A percentile compares a stretch with the other conserved stretches of the same genome.
These are phyloP conservation scores for Macaca fascicularis DNA, from an alignment of 2,113 vertebrate species.

Conservation along the genomic window DNA sequence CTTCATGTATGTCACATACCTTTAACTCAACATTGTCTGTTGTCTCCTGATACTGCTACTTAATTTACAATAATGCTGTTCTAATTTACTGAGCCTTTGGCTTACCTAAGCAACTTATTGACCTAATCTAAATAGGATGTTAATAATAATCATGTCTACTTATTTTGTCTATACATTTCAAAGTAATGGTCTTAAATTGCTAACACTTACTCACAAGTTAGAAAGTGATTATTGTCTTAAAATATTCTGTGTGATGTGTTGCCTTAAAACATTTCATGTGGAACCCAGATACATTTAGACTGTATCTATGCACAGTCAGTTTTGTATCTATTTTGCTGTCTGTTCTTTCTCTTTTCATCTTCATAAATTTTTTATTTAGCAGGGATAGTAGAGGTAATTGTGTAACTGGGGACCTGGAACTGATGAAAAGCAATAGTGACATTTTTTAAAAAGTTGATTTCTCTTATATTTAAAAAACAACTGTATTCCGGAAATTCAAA, in stretches of 20 bases:
- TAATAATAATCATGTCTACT: background rate
- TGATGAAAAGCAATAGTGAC: background rate
- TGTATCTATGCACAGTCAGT: background rate
- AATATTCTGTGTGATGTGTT: background rate
- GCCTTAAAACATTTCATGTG: background rate
- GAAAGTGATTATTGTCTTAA: background rate
- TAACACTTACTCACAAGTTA: background rate
- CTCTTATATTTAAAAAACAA: background rate
- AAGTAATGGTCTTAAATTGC: background rate
- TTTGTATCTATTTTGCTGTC: background rate
- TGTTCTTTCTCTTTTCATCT: background rate
- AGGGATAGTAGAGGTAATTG: background rate
- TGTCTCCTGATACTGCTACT: background rate
- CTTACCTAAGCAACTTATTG: background rate
- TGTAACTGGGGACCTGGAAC: background rate
- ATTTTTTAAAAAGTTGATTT: background rate
- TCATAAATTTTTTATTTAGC: background rate
- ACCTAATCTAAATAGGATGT: background rate
- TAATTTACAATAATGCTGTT: background rate
- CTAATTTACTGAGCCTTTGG: background rate
- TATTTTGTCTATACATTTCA: background rate
- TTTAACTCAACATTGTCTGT: background rate
- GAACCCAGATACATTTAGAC: background rate
- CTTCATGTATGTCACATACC: rapidly evolving
- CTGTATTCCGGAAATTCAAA: background rate